Conservation (phyloP, 2,888 invertebrate genomes). For the Xestia sexstrigata region DNA sequence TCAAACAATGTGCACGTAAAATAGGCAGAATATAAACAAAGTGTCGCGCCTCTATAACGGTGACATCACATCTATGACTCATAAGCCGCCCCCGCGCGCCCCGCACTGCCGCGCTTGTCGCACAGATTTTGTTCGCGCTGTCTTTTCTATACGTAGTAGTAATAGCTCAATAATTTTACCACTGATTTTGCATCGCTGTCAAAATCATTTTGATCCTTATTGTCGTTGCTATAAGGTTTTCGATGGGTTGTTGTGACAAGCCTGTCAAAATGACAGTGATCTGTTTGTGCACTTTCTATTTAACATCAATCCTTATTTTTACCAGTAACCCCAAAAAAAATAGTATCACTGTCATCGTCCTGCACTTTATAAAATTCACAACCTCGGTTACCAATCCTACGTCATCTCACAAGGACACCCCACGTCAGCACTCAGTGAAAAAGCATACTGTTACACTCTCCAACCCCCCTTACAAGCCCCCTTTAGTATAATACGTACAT, state of each 20-base stretch:
- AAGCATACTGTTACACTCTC: constrained; percentile 64
- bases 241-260: background rate
- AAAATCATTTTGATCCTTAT: background rate
- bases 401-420: constrained; percentile 32
- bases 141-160: too few species aligned
- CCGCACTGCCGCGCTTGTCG: too few species aligned
- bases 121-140: too few species aligned
- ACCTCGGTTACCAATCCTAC: constrained; percentile 1
- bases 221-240: background rate
- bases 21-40: too few species aligned
- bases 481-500: constrained; percentile 73
- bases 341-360: background rate
- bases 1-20: too few species aligned
- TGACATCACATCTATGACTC: too few species aligned
- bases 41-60: too few species aligned
- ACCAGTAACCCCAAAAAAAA: background rate
- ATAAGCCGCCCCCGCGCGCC: too few species aligned
- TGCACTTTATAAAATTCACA: background rate
- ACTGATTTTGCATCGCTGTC: background rate
- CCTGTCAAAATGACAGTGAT: background rate
- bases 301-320: background rate
- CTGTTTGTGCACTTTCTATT: background rate
- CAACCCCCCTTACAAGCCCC: constrained; percentile 32
- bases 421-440: constrained; percentile 52
- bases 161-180: too few species aligned